A percentile compares a stretch with the other conserved stretches of the same genome.
Conservation (phyloP, 2,113 vertebrate species). For the Siphamia tubifer region DNA sequence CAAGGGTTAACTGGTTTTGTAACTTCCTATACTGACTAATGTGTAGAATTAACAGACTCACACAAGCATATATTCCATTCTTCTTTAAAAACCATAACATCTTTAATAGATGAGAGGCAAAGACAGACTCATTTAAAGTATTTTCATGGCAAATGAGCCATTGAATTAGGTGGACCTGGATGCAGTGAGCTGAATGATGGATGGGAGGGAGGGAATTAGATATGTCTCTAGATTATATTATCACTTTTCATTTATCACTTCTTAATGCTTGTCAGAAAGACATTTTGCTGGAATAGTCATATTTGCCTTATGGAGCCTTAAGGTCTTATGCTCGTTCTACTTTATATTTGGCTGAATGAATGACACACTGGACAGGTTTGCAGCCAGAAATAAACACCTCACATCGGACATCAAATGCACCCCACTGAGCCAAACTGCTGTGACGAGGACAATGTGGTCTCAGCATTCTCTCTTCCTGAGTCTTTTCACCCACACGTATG, state of each 20-base stretch:
- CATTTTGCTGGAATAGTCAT: too few species aligned
- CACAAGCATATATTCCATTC: background rate
- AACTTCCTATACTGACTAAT: background rate
- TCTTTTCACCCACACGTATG: background rate
- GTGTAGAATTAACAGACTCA: background rate
- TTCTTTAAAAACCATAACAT: background rate
- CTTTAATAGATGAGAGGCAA: background rate
- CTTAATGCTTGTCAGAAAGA: background rate
- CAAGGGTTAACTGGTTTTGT: background rate
- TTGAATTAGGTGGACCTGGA: background rate
- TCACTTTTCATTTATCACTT: background rate
- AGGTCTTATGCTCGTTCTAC: too few species aligned
- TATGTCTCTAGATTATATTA: background rate
- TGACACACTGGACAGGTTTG: background rate
- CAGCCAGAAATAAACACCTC: background rate
- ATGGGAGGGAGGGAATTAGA: too few species aligned
- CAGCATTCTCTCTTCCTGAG: background rate
- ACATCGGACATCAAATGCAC: background rate
- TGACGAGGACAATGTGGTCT: slow-evolving; percentile 2
- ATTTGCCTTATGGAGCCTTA: too few species aligned
- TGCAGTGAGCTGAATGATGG: too few species aligned
- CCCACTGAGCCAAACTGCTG: background rate
- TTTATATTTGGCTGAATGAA: background rate
- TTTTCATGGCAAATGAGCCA: background rate
- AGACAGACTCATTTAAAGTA: background rate